Percentiles rank a stretch among this genome's conserved stretches.
These are phyloP conservation scores for Zosterops japonicus DNA, from an alignment of 2,113 vertebrate genomes.

Conservation along the genomic window DNA sequence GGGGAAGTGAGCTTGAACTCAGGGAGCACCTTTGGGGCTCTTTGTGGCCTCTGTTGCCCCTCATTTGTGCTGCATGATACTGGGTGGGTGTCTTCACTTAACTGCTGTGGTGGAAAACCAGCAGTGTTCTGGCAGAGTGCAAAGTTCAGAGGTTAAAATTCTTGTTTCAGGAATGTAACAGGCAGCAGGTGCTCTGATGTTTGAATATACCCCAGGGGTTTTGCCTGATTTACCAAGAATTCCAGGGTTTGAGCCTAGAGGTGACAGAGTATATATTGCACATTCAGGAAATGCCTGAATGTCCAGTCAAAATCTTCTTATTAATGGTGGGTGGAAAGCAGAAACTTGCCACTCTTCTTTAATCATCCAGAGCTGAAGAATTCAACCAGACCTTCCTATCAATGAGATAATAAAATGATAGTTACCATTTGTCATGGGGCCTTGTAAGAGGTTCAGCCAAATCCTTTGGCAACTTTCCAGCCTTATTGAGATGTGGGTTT, in stretches of 20 bases:
- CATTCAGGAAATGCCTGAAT: neutral
- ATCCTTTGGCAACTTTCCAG: constrained; percentile 44
- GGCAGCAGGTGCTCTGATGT: neutral
- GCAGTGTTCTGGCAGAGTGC: neutral
- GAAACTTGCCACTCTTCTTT: neutral
- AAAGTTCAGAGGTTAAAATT: neutral
- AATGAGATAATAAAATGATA: constrained; percentile 3
- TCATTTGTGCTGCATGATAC: rapidly evolving
- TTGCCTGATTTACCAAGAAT: neutral
- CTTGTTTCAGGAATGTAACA: neutral
- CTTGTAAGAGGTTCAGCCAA: constrained; percentile 28
- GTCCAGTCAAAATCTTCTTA: neutral
- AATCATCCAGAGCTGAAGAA: neutral
- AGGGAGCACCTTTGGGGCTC: neutral
- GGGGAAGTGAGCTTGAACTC: neutral
- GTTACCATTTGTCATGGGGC: constrained; percentile 28
- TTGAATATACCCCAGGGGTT: neutral
- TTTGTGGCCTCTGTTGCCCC: neutral
- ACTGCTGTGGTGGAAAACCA: neutral
- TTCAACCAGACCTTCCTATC: neutral
- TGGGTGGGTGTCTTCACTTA: neutral
- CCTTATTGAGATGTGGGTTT: constrained; percentile 24
- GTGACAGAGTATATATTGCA: neutral
- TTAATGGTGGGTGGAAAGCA: neutral
- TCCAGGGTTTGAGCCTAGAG: neutral